These are phyloP conservation scores for Anagrus nilaparvatae DNA, from an alignment of 1,140 invertebrate genomes.

Conservation along the genomic window DNA sequence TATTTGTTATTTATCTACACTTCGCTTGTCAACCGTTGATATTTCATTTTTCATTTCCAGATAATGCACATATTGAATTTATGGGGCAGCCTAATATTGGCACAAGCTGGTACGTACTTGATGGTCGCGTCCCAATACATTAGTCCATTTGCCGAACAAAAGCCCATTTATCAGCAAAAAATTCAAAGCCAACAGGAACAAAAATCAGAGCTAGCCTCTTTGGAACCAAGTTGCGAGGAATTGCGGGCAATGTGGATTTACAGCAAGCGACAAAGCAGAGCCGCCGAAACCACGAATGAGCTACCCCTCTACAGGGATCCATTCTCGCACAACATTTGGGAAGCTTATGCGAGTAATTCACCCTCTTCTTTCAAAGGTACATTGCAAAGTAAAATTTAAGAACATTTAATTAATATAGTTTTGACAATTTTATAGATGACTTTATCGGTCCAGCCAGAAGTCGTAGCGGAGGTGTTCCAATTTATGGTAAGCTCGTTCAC, in stretches of 20 bases:
- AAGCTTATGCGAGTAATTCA: conserved; percentile 45
- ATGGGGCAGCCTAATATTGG: conserved; percentile 29
- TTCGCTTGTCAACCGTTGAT: too few relatives aligned
- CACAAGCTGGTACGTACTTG: conserved; percentile 26
- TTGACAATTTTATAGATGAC: conserved; percentile 16
- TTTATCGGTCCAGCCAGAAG: conserved; percentile 19
- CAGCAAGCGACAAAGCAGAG: conserved; percentile 76
- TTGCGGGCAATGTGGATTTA: conserved; percentile 85
- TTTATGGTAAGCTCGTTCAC: conserved; percentile 53
- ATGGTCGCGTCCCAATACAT: conserved; percentile 23
- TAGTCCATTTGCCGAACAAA: conserved; percentile 21
- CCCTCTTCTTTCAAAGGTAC: conserved; percentile 32
- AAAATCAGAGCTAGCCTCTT: too few relatives aligned
- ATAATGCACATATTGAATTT: conserved; percentile 32
- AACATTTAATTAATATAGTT: conserved; percentile 12
- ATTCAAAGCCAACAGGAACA: not conserved
- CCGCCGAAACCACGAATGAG: conserved; percentile 75
- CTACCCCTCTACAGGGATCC: conserved; percentile 70
- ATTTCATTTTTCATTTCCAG: conserved; percentile 15
- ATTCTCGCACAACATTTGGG: conserved; percentile 71
- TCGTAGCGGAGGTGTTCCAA: conserved; percentile 33
- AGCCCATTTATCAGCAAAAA: too few relatives aligned
- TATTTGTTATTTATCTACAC: too few relatives aligned
- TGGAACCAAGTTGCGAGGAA: conserved; percentile 79
- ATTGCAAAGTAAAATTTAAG: too few relatives aligned